These are phyloP conservation scores for Dryobates pubescens DNA, from an alignment of 2,797 vertebrate genomes.

Conservation along the genomic window DNA sequence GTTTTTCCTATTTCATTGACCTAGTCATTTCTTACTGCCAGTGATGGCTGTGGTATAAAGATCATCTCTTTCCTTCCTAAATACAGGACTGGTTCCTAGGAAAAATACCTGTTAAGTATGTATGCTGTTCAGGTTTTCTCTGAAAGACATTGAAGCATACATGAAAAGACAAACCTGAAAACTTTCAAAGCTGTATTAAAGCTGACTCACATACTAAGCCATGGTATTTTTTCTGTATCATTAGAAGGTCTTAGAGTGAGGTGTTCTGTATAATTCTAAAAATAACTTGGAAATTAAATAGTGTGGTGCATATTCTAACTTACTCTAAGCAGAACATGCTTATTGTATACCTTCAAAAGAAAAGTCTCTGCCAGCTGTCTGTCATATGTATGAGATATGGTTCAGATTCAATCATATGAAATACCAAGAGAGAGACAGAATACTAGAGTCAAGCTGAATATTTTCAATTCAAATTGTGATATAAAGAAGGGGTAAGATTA, in stretches of 20 bases:
- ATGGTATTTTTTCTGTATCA: background rate
- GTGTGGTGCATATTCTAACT: background rate
- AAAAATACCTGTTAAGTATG: background rate
- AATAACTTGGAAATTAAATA: background rate
- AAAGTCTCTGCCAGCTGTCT: background rate
- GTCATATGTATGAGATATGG: background rate
- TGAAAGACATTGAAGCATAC: background rate
- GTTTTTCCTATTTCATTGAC: background rate
- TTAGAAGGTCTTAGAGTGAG: background rate
- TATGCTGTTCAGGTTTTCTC: background rate
- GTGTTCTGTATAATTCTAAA: background rate
- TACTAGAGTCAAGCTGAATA: background rate
- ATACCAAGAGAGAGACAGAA: background rate
- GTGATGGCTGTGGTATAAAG: background rate
- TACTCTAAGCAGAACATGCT: background rate
- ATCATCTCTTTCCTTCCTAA: background rate
- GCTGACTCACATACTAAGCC: background rate
- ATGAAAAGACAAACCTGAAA: background rate
- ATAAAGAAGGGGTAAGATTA: background rate
- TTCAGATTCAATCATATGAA: background rate
- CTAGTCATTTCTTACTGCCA: background rate
- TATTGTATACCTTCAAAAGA: background rate
- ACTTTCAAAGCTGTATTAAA: background rate
- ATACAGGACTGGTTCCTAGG: background rate
- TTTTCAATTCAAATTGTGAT: background rate